Conservation (phyloP, 1,140 invertebrate species). For the Drosophila tani region DNA sequence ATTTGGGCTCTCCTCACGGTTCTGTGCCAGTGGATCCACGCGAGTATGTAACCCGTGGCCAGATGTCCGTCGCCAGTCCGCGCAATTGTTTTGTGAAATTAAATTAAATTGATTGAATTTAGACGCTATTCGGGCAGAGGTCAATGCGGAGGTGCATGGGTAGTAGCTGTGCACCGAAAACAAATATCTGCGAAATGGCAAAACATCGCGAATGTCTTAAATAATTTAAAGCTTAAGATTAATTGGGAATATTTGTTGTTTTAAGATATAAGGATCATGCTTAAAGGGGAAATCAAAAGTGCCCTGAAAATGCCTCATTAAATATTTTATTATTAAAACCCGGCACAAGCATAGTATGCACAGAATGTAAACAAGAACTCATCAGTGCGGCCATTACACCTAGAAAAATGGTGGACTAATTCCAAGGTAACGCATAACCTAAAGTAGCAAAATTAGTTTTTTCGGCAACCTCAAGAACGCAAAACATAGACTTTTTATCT, state of each 20-base stretch:
- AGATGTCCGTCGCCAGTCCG: constrained; percentile 24
- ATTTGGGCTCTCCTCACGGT: constrained; percentile 7
- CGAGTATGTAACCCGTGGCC: constrained; percentile 17
- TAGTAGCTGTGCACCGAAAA: constrained; percentile 18
- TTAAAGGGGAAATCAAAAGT: neutral
- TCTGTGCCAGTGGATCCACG: constrained; percentile 14
- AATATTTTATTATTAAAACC: too few relatives aligned
- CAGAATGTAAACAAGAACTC: too few relatives aligned
- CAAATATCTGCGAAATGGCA: constrained; percentile 1
- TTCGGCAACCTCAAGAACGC: too few relatives aligned
- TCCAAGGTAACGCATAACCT: too few relatives aligned
- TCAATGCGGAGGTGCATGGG: constrained; percentile 54
- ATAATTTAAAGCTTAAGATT: constrained; percentile 1
- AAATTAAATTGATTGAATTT: constrained; percentile 82
- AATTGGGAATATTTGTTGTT: neutral
- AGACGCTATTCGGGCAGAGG: constrained; percentile 66
- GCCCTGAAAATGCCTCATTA: too few relatives aligned
- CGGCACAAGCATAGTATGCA: too few relatives aligned
- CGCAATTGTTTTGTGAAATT: constrained; percentile 79
- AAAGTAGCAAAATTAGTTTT: too few relatives aligned
- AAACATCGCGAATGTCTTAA: neutral
- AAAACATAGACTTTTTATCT: too few relatives aligned
- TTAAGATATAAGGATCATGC: too few relatives aligned
- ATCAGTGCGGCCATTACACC: too few relatives aligned
- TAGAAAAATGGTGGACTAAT: too few relatives aligned